These are phyloP conservation scores for Sitophilus oryzae DNA, from an alignment of 1,140 invertebrate species.

Conservation along the genomic window DNA sequence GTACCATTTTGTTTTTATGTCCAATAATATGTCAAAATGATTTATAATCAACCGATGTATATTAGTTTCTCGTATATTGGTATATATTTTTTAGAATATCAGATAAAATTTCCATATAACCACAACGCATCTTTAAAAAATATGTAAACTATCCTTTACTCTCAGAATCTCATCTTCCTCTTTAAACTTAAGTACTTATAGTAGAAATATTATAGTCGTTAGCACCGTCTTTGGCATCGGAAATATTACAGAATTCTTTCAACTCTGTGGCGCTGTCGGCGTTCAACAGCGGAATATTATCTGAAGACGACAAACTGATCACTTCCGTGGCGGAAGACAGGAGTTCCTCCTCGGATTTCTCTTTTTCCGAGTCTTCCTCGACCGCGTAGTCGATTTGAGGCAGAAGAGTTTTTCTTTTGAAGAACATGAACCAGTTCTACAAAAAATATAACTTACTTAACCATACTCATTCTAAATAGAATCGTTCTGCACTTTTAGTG, in stretches of 20 bases:
- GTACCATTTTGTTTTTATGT: too few species aligned
- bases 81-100: too few species aligned
- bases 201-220: constrained; percentile 22
- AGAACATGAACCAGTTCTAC: constrained; percentile 43
- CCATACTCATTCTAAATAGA: too few species aligned
- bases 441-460: too few species aligned
- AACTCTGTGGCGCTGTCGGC: constrained; percentile 39
- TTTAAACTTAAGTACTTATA: constrained; percentile 18
- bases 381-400: constrained; percentile 32
- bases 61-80: too few species aligned
- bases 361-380: constrained; percentile 22
- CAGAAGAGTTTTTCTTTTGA: constrained; percentile 37
- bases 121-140: too few species aligned
- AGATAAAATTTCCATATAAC: too few species aligned
- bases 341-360: constrained; percentile 19
- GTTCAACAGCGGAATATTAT: constrained; percentile 40
- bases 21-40: too few species aligned
- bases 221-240: constrained; percentile 12
- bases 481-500: too few species aligned
- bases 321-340: constrained; percentile 24
- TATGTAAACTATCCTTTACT: too few species aligned
- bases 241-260: constrained; percentile 31
- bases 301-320: constrained; percentile 35
- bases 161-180: too few species aligned
- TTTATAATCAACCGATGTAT: too few species aligned